Percentiles rank a stretch among this genome's conserved stretches.
These are phyloP conservation scores for Lycorma delicatula DNA, from an alignment of 1,140 invertebrate species.

Conservation along the genomic window DNA sequence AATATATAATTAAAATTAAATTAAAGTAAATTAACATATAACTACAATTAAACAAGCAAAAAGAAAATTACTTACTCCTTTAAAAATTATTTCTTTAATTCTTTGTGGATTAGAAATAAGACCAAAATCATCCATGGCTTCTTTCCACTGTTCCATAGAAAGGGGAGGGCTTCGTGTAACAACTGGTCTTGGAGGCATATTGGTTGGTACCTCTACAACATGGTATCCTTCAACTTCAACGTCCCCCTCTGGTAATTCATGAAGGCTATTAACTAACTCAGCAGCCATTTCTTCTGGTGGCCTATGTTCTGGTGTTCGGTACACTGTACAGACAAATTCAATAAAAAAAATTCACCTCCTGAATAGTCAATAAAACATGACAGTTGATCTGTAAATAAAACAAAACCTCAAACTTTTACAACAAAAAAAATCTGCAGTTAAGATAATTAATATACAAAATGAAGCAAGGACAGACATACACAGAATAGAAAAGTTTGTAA, in stretches of 20 bases:
- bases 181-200: conserved; percentile 46
- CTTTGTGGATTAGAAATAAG: conserved; percentile 56
- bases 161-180: conserved; percentile 53
- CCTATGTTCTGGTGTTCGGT: conserved; percentile 41
- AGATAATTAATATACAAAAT: too few relatives aligned
- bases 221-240: conserved; percentile 34
- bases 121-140: conserved; percentile 66
- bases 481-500: too few relatives aligned
- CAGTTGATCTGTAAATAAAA: not conserved
- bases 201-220: conserved; percentile 49
- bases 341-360: conserved; percentile 4
- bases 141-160: conserved; percentile 67
- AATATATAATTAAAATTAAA: too few relatives aligned
- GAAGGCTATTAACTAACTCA: conserved; percentile 40
- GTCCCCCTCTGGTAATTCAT: conserved; percentile 43
- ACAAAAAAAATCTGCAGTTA: too few relatives aligned
- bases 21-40: too few relatives aligned
- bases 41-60: too few relatives aligned
- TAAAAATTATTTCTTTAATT: conserved; percentile 76
- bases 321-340: conserved; percentile 36
- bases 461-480: too few relatives aligned
- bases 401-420: not conserved
- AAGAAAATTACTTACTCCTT: conserved; percentile 63
- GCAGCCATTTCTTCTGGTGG: conserved; percentile 42
- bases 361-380: conserved; percentile 2